Percentiles rank a stretch among this genome's conserved stretches.
Conservation (phyloP, 2,113 vertebrate genomes). For the Melozone crissalis region DNA sequence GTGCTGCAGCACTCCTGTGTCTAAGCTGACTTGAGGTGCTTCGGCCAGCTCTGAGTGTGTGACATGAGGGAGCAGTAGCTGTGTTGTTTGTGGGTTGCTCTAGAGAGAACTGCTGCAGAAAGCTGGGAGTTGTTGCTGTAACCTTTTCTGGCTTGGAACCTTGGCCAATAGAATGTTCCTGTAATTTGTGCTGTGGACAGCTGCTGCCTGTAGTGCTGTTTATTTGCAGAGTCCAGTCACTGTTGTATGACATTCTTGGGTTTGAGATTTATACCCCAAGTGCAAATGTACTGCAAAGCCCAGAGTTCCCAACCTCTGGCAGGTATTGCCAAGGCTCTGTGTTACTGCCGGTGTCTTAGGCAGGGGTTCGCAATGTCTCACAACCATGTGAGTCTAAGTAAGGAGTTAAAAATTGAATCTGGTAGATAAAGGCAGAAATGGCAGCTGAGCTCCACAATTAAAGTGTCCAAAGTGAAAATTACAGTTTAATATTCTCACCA, state of each 20-base stretch:
- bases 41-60: neutral
- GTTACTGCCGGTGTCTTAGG: neutral
- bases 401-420: neutral
- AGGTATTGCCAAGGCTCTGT: neutral
- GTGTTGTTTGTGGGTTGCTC: neutral
- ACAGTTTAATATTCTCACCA: neutral
- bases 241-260: neutral
- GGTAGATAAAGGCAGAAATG: neutral
- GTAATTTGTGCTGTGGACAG: neutral
- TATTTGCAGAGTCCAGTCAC: neutral
- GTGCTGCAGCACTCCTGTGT: neutral
- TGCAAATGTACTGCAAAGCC: neutral
- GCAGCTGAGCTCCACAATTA: neutral
- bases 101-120: neutral
- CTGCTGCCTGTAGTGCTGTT: neutral
- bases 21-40: neutral
- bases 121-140: neutral
- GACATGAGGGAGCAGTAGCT: neutral
- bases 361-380: neutral
- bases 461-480: neutral
- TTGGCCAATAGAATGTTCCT: fast-evolving
- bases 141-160: neutral
- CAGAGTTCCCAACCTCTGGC: neutral
- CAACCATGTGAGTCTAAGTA: neutral
- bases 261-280: neutral